Evolutionary conservation across 2,113 vertebrate genomes (phyloP).

Genomic region (Hemiscyllium ocellatum): DNA sequence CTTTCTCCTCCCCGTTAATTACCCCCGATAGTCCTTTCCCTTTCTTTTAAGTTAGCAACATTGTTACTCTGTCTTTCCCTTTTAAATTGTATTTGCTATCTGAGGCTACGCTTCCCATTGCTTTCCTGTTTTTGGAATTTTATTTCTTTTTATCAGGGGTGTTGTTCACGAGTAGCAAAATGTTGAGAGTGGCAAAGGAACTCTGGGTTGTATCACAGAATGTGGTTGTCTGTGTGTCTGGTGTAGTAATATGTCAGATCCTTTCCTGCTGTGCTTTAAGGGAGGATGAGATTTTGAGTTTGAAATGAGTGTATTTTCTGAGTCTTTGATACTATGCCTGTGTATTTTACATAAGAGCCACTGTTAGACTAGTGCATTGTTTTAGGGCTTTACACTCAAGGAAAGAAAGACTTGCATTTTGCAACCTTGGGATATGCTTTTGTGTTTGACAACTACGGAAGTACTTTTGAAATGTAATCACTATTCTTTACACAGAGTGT

Average conservation of each 20-base stretch:
- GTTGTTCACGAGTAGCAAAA: slow-evolving; percentile 53
- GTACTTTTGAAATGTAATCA: not conserved
- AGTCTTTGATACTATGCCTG: not conserved
- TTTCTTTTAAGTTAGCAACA: not conserved
- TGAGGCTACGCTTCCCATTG: not conserved
- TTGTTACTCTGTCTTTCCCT: not conserved
- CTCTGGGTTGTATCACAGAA: not conserved
- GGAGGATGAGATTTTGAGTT: not conserved
- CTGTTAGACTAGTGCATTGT: not conserved
- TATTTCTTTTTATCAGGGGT: slow-evolving; percentile 49
- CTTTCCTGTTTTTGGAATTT: not conserved
- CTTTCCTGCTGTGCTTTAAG: slow-evolving; percentile 40
- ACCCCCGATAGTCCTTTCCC: not conserved
- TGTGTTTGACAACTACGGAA: not conserved
- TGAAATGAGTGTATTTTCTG: not conserved
- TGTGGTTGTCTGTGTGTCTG: slow-evolving; percentile 50
- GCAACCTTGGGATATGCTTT: too few species aligned
- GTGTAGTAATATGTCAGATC: slow-evolving; percentile 52
- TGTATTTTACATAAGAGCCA: not conserved
- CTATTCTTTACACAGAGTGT: too few species aligned
- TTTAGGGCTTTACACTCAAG: not conserved
- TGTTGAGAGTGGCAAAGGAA: not conserved
- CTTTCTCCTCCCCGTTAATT: not conserved
- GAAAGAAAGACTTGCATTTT: not conserved
- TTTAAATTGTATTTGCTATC: not conserved